phyloP scores from a whole-genome alignment of 2,113 vertebrate species.

The Delphinus delphis region DNA sequence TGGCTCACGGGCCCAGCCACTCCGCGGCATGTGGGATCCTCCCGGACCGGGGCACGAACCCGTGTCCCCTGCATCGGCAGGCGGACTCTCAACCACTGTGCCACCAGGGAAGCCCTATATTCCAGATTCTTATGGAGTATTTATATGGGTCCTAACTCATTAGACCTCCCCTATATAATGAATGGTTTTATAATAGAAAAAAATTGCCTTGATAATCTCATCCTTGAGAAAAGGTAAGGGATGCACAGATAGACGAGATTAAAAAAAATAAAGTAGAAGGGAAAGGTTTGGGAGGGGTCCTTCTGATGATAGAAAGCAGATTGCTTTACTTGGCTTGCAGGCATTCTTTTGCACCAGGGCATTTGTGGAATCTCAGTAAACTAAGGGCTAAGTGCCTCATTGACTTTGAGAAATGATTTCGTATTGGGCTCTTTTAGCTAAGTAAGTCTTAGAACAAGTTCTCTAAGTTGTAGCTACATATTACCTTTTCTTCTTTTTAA shows the following conservation, averaged over 20 bases:
- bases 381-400: neutral
- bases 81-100: too few species aligned
- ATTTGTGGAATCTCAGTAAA: neutral
- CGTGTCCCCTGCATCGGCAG: too few species aligned
- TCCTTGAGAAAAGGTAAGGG: neutral
- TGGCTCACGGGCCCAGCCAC: too few species aligned
- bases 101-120: neutral
- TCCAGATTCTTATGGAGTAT: neutral
- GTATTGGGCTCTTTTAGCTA: neutral
- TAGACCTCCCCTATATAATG: neutral
- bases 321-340: neutral
- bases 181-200: neutral
- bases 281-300: neutral
- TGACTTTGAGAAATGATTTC: neutral
- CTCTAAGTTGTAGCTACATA: neutral
- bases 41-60: too few species aligned
- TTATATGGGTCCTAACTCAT: neutral
- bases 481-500: neutral
- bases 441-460: neutral
- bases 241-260: neutral
- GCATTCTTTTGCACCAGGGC: neutral
- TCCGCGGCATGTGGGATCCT: too few species aligned
- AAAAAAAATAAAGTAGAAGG: neutral
- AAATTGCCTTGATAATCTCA: neutral
- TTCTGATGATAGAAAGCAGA: neutral